Evolutionary conservation across 2,113 vertebrate genomes (phyloP).

Genomic region (Meleagris gallopavo): DNA sequence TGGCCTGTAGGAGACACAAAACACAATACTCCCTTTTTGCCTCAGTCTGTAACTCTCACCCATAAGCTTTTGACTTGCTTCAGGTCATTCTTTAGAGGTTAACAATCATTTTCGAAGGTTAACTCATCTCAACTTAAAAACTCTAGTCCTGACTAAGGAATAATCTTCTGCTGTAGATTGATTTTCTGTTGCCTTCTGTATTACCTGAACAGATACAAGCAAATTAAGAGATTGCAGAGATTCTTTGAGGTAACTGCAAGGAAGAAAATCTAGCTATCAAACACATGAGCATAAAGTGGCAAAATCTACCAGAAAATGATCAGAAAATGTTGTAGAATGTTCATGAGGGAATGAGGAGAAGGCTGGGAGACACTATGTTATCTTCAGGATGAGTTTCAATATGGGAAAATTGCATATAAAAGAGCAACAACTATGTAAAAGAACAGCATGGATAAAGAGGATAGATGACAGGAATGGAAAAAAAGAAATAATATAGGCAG

Average conservation of each 20-base stretch:
- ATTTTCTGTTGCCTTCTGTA: background rate
- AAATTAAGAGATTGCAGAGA: background rate
- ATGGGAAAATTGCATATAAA: background rate
- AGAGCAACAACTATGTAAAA: background rate
- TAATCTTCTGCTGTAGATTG: background rate
- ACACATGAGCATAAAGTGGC: background rate
- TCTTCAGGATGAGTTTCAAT: background rate
- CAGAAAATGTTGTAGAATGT: background rate
- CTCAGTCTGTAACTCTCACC: too few species aligned
- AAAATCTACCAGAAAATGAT: background rate
- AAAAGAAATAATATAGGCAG: background rate
- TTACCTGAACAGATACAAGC: background rate
- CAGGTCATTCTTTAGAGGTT: too few species aligned
- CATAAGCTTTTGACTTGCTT: too few species aligned
- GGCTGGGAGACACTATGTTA: background rate
- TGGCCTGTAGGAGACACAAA: too few species aligned
- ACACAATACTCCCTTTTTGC: too few species aligned
- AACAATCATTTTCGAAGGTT: background rate
- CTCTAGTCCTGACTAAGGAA: background rate
- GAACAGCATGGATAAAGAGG: background rate
- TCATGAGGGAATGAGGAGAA: background rate
- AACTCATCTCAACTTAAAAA: background rate
- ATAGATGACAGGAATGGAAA: background rate
- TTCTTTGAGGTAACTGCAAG: background rate
- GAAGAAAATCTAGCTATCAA: background rate